Base-by-base conservation (phyloP, 2,888 invertebrate genomes). In the Drosophila setosimentum region DNA sequence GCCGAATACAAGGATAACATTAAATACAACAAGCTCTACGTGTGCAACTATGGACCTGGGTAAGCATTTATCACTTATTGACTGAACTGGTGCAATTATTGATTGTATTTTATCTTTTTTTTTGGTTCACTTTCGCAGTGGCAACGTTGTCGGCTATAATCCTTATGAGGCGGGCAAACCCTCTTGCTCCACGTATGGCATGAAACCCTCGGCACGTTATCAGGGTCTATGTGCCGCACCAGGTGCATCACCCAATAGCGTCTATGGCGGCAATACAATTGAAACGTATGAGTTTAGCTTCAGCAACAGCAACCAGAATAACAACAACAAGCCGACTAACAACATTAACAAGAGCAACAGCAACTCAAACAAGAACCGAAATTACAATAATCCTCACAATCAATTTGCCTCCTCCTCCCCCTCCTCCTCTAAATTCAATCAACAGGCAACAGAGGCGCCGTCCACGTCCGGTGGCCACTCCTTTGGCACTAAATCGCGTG, bases 1-100 rank as follows among this genome's bases (percentile, higher is more conserved):
- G 95, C 97, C 0, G 97, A 96, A 93, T 98, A 96, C 93, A 96
- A 96, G 91, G 96, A 97, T 87, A 94, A 95, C 2, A 94, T 95
- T 82, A 97, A 97, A 82, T 97, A 96, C 92, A 96, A 96, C 80
- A 97, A 96, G 93, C 94, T 96, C 70, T 97, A 97, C 93, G 96
- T 97, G 62, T 97, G 97, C 94, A 97, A 97, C 94, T 97, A 97
- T 90, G 97, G 97, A 63, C 96, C 97, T 16, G 96, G 96, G 95
- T 95, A 93, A 93, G 93, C 27, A 54, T 32, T 21, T 7, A 18
- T 3, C 1, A 13, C 13, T 10, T n/a, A 24, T 0, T 45, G 16
- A 2, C 16, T 8, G n/a, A 24, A 45, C 45, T 45, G 24, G 2
- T 8, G 8, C 24, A 45, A 45, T 16, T 16, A 24, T 8, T 45